Base-by-base conservation (phyloP, 2,797 vertebrate species). In the Pseudochirops corinnae region DNA sequence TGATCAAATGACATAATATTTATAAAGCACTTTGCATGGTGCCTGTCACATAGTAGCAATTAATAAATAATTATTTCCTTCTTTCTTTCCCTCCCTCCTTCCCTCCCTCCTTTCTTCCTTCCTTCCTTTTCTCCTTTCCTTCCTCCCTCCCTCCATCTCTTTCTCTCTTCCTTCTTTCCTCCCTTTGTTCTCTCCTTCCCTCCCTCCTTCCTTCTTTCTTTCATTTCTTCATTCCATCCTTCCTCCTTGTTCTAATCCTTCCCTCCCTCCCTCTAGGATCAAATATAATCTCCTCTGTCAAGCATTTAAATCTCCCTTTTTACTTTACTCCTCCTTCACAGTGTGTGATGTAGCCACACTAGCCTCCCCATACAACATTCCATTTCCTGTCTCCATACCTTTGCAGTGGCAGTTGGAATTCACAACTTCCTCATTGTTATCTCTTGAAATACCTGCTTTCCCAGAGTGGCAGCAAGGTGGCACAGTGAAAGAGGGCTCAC, bases 81-180 rank as follows among this genome's bases (percentile, higher is more conserved):
- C 31, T 7, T 58, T 21, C 56, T 57, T 60, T 10, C 7, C 9
- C 29, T 31, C 7, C 28, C 1, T 29, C 24, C 5, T 13, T 31
- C 1, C 29, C 26, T 3, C 9, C 57, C 26, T 11, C 9, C 28
- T 29, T 2, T 6, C 62, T n/a, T 18, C 5, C 33, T 74, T n/a
- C 14, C 5, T n/a, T n/a, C 1, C 60, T 6, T n/a, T 5, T 0
- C 16, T 4, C 58, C 1, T 62, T 16, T 5, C 5, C 13, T 18
- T 4, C 60, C 12, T 13, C 11, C 31, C 13, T 62, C 33, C 33
- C 16, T 67, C 13, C 46, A 46, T 46, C 46, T 46, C 58, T 31
- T 31, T 0, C 28, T 60, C 52, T 52, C 9, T 60, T 14, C 6
- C 13, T 31, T 9, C 26, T 1, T 14, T 13, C 31, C 11, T 5